These are phyloP conservation scores for Pangasius mekongensis DNA, from an alignment of 2,797 vertebrate species.

Conservation along the genomic window DNA sequence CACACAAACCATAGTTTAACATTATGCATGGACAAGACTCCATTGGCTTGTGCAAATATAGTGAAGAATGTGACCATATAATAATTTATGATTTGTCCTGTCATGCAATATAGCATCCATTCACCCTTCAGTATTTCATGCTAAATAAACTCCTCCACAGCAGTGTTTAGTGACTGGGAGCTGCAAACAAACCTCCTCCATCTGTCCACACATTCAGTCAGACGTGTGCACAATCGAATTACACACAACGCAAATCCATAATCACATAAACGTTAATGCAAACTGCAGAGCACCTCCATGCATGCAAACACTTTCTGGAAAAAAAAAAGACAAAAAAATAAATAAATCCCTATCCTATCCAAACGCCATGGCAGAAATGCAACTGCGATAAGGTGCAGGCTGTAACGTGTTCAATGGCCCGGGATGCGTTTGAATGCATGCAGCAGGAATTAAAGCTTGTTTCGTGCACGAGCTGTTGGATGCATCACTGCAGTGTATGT, in stretches of 20 bases:
- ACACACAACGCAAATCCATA: conserved; percentile 8
- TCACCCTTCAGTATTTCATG: neutral
- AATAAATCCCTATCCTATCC: neutral
- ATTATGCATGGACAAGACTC: neutral
- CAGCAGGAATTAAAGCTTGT: conserved; percentile 7
- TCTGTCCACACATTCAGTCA: conserved; percentile 30
- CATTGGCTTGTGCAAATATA: neutral
- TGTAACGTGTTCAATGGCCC: conserved; percentile 1
- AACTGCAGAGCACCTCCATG: neutral
- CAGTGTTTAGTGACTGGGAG: conserved; percentile 24
- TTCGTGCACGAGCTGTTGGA: neutral
- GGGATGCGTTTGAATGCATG: conserved; percentile 16
- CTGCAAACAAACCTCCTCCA: conserved; percentile 36
- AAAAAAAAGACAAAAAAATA: neutral
- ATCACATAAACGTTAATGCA: neutral
- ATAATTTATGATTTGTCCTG: neutral
- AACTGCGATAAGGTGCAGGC: neutral
- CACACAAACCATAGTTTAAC: neutral
- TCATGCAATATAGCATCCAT: neutral
- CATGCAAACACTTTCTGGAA: neutral
- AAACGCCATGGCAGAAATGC: neutral
- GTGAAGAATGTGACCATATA: neutral
- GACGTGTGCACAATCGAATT: conserved; percentile 22
- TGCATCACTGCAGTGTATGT: conserved; percentile 5
- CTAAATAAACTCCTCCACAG: conserved; percentile 31